Evolutionary conservation across 2,797 vertebrate species (phyloP).

Genomic region (Carapus acus): DNA sequence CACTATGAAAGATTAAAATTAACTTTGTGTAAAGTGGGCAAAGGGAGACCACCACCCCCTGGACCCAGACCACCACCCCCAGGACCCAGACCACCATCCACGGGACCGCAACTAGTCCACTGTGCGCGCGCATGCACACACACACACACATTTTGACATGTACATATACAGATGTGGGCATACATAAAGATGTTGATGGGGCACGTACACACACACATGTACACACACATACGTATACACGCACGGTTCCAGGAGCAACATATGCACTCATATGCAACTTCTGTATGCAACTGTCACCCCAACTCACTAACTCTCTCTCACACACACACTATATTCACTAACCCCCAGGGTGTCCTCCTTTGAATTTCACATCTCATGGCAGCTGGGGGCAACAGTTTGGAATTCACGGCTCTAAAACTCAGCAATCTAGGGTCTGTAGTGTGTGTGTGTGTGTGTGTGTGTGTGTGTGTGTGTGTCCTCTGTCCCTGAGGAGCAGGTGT

Average conservation of each 20-base stretch:
- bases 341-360: conserved; percentile 22
- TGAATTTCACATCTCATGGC: conserved; percentile 40
- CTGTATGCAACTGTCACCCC: not conserved
- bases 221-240: too few species aligned
- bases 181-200: not conserved
- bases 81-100: conserved; percentile 13
- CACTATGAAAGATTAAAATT: conserved; percentile 48
- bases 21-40: conserved; percentile 46
- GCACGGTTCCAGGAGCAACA: conserved; percentile 12
- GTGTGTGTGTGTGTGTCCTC: conserved; percentile 18
- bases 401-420: conserved; percentile 42
- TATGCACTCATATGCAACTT: conserved; percentile 6
- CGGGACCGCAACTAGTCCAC: conserved; percentile 34
- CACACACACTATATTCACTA: conserved; percentile 11
- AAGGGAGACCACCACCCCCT: conserved; percentile 19
- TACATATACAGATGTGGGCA: conserved; percentile 6
- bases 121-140: not conserved
- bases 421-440: conserved; percentile 39
- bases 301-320: not conserved
- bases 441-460: conserved; percentile 19
- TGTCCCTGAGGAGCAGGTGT: conserved; percentile 55
- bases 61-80: conserved; percentile 35
- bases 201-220: not conserved
- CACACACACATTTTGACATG: not conserved
- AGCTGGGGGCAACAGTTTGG: conserved; percentile 42